A percentile compares a stretch with the other conserved stretches of the same genome.
These are phyloP conservation scores for Micropoecilia bifurca DNA, from an alignment of 2,797 vertebrate species.

Conservation along the genomic window DNA sequence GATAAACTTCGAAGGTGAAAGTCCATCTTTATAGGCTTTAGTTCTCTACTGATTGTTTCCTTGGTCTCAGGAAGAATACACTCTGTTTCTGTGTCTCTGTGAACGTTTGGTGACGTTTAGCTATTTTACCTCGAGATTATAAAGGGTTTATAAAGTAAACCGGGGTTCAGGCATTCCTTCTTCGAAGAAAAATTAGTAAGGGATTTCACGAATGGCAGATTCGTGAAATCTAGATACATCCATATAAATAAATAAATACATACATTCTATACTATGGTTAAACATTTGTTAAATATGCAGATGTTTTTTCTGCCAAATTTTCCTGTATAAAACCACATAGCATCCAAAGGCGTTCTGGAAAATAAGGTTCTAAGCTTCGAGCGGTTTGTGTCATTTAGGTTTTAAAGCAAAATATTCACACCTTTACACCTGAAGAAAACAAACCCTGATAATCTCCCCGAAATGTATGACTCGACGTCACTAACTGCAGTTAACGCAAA, in stretches of 20 bases:
- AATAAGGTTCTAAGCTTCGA: background rate
- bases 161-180: background rate
- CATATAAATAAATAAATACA: background rate
- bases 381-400: background rate
- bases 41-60: background rate
- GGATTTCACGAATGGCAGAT: background rate
- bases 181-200: background rate
- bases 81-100: background rate
- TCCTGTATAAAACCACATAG: background rate
- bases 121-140: too few relatives aligned
- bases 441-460: background rate
- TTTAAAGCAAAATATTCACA: background rate
- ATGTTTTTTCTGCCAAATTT: background rate
- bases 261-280: background rate
- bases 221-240: background rate
- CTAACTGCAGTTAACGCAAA: background rate
- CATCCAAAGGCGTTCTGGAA: background rate
- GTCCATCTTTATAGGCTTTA: background rate
- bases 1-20: slow-evolving; percentile 1
- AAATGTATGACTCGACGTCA: background rate
- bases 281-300: background rate
- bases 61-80: background rate
- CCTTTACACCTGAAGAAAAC: background rate
- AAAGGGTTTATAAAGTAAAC: background rate
- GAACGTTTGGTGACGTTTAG: background rate